phyloP scores from a whole-genome alignment of 2,888 invertebrate species.

The Nephrocerus scutellatus region DNA sequence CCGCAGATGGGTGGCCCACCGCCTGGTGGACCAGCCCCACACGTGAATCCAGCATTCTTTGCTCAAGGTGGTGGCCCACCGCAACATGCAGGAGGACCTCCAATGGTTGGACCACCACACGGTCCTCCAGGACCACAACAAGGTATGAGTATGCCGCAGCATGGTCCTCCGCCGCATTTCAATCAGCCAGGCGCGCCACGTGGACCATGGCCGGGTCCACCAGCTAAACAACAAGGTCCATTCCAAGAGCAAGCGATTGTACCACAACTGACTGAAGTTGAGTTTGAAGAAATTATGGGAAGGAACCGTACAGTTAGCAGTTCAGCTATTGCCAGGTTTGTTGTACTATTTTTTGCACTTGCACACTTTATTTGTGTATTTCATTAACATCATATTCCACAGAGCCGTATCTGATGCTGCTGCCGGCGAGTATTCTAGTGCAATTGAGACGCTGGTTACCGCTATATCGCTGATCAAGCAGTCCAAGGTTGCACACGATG shows the following conservation, averaged over 20 bases:
- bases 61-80: conserved; percentile 56
- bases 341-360: not conserved
- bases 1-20: conserved; percentile 48
- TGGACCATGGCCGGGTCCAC: conserved; percentile 58
- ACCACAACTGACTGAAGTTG: conserved; percentile 76
- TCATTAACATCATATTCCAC: not conserved
- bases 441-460: conserved; percentile 96
- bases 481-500: conserved; percentile 78
- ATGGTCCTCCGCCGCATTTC: conserved; percentile 63
- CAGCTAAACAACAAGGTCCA: conserved; percentile 42
- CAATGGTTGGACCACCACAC: conserved; percentile 52
- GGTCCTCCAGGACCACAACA: conserved; percentile 50
- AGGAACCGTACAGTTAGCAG: conserved; percentile 96
- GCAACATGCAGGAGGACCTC: conserved; percentile 51
- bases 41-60: conserved; percentile 96
- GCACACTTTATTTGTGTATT: not conserved
- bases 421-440: conserved; percentile 94
- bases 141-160: conserved; percentile 49
- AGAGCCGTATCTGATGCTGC: conserved; percentile 96
- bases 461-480: conserved; percentile 98
- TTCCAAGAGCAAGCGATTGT: conserved; percentile 49
- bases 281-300: conserved; percentile 97
- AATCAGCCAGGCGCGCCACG: conserved; percentile 63
- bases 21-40: conserved; percentile 75
- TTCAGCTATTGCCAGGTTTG: conserved; percentile 75